phyloP scores from a whole-genome alignment of 2,888 invertebrate genomes.

The Rhynchonema sp. region DNA sequence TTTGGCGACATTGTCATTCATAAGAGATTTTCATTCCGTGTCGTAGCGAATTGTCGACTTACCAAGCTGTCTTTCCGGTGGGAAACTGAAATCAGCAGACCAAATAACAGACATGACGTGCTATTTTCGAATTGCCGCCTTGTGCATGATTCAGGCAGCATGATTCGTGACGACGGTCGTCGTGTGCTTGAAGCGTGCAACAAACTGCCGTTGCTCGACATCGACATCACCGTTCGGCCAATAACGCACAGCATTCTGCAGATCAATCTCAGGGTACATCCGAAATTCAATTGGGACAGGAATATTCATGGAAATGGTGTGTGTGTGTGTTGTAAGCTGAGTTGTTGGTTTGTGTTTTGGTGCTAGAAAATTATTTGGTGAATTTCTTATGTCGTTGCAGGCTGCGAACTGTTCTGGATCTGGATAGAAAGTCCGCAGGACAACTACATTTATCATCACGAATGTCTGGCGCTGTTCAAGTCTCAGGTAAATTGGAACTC shows the following conservation, averaged over 20 bases:
- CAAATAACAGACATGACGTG: background rate
- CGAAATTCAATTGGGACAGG: background rate
- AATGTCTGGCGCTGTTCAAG: constrained; percentile 62
- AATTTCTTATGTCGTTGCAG: too few species aligned
- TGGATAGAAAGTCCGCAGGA: constrained; percentile 92
- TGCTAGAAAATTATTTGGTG: too few species aligned
- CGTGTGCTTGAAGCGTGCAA: constrained; percentile 60
- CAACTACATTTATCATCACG: constrained; percentile 85
- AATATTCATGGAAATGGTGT: background rate
- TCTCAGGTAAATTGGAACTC: constrained; percentile 47
- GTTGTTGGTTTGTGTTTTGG: too few species aligned
- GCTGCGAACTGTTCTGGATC: constrained; percentile 77
- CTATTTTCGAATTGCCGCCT: background rate
- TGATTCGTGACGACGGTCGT: constrained; percentile 42
- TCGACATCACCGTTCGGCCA: constrained; percentile 70
- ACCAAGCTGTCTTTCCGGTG: too few species aligned
- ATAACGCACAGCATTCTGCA: constrained; percentile 50
- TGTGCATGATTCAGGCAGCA: background rate
- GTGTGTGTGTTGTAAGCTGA: too few species aligned
- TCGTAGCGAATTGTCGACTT: too few species aligned
- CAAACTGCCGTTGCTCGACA: constrained; percentile 60
- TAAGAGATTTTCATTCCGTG: too few species aligned
- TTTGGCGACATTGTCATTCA: too few species aligned
- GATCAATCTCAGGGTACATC: background rate
- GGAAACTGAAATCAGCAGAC: background rate